Base-by-base conservation (phyloP, 2,888 invertebrate species). In the Ypsolopha scabrella region DNA sequence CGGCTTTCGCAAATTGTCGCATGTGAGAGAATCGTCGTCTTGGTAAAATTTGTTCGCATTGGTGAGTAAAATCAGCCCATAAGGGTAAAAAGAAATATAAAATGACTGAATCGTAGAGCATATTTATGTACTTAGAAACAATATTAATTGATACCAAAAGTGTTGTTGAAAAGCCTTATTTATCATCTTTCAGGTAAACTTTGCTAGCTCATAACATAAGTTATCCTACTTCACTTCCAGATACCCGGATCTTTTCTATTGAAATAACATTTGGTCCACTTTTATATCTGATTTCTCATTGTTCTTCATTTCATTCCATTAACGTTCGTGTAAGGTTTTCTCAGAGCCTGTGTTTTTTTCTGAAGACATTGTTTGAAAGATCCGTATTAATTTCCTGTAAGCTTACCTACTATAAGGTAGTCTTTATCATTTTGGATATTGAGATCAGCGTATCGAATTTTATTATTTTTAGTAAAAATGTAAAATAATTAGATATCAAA, bases 281-380 rank as follows among this genome's bases (percentile, higher is more conserved):
- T 71, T 80, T 71, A 80, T 81, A 81, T 82, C 81, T 67, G 78
- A 82, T 83, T 82, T 74, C 81, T 71, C 73, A 75, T 81, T 82
- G 81, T 82, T 78, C 68, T 69, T 72, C 68, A 68, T 70, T 73
- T 69, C 72, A 65, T 77, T 75, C 80, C 76, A 81, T 80, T 81
- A 79, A 70, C 70, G 75, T 71, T 68, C 68, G 63, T 69, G 60
- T 65, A 62, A 67, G 64, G 61, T 66, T 70, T 68, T 70, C 66
- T 62, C 61, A 68, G 53, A 34, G 56, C 10, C 54, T 52, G 48
- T 49, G 34, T 44, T 45, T 50, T 51, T 44, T 45, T 38, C 39
- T 36, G 36, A 14, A 34, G 38, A 45, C 50, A 52, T 10, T 52
- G 43, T 52, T 33, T 36, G 33, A 14, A 36, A 41, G 44, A 11